Evolutionary conservation across 2,113 vertebrate genomes (phyloP).

Genomic region (Petaurus breviceps): DNA sequence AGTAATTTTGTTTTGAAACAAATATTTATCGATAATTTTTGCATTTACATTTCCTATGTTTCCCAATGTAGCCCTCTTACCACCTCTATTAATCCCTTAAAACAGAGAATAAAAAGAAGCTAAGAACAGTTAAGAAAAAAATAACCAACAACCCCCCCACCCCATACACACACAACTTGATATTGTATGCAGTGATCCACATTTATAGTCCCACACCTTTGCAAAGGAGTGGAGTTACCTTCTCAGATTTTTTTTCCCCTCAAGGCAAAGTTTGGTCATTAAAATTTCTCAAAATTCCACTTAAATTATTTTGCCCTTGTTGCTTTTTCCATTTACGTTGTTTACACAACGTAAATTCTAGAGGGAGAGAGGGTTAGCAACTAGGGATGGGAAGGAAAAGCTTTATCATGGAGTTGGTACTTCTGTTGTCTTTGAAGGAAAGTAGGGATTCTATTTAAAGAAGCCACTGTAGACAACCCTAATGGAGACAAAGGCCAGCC

Average conservation of each 20-base stretch:
- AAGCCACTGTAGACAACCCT: conserved; percentile 26
- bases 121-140: neutral
- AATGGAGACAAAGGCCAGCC: conserved; percentile 8
- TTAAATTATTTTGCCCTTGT: no score
- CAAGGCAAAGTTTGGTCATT: no score
- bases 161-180: neutral
- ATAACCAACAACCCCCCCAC: neutral
- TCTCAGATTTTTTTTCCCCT: no score
- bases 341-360: no score
- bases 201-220: neutral
- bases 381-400: no score
- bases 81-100: neutral
- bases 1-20: neutral
- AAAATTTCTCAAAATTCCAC: no score
- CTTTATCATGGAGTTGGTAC: no score
- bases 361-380: no score
- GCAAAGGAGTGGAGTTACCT: neutral
- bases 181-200: neutral
- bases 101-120: neutral
- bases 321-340: no score
- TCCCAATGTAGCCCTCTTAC: neutral
- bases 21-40: neutral
- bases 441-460: no score
- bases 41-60: neutral
- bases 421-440: no score